Evolutionary conservation across 2,113 vertebrate species (phyloP), one percentile per base, ranked within the genome.

Genomic region (Synodontis membranacea): DNA sequence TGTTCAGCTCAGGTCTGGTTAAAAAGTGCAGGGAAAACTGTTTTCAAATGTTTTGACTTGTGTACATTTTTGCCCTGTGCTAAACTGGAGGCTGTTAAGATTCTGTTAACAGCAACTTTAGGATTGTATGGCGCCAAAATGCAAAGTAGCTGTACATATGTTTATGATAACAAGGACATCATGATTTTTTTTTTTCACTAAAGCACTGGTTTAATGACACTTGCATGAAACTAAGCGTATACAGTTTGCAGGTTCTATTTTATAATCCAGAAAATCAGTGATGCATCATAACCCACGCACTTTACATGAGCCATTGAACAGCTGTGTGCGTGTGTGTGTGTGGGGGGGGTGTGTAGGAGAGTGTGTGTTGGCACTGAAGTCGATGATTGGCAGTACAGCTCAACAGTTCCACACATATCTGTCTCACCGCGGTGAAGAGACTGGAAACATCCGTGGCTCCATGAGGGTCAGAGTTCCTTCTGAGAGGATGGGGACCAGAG

Each of bases 401-500:
- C 98, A 99, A 92, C 97, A 98, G 94, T 99, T 99, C 92, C 96
- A 98, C 91, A 99, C 98, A 7, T 99, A 96, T 91, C 93, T 99
- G 86, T 98, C 97, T 14, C 98, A 99, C 93, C 96, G 98, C 0
- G 98, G 98, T 0, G 98, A 99, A 91, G 98, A 99, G 91, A 99
- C 97, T 0, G 98, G 98, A 85, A 99, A 99, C 92, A 99, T 99
- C 93, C 95, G 98, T 0, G 98, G 98, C 8, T 98, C 96, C 92
- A 99, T 99, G 98, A 97, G 96, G 91, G 98, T 99, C 88, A 93
- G 97, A 72, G 98, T 99, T 46, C 98, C 98, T 0, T 94, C 96
- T 0, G 98, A 99, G 90, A 95, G 97, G 85, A 92, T 97, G 95
- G 97, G 97, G 86, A 99, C 98, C 90, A 95, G 98, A 0, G 97